Evolutionary conservation across 2,888 invertebrate genomes (phyloP).

Genomic region (Eudemis profundana): DNA sequence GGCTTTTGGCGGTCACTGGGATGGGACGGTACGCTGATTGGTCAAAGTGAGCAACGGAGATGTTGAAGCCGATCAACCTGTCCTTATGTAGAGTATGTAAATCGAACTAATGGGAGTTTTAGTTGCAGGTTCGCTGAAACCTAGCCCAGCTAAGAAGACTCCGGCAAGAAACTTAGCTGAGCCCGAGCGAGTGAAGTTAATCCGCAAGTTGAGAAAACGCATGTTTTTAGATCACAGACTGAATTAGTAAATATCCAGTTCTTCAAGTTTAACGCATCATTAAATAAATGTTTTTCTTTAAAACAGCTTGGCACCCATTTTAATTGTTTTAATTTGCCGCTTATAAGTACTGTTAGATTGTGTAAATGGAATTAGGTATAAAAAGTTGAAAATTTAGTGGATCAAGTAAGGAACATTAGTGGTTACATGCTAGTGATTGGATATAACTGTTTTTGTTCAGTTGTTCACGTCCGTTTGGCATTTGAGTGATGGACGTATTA

Average conservation of each 20-base stretch:
- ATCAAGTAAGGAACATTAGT: constrained; percentile 29
- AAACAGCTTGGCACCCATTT: background rate
- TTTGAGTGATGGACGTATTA: constrained; percentile 1
- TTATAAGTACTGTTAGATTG: constrained; percentile 13
- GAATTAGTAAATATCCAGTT: background rate
- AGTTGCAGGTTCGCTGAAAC: no score
- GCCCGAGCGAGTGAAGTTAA: no score
- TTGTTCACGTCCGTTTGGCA: constrained; percentile 3
- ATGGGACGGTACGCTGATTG: no score
- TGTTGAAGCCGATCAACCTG: no score
- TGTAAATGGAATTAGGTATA: constrained; percentile 28
- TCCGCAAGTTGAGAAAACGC: background rate
- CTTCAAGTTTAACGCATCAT: background rate
- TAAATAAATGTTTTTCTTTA: background rate
- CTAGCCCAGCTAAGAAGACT: no score
- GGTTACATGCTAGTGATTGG: constrained; percentile 21
- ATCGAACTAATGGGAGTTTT: no score
- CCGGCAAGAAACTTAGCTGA: no score
- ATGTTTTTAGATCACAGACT: background rate
- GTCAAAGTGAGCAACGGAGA: no score
- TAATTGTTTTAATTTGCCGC: constrained; percentile 5
- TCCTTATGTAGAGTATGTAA: no score
- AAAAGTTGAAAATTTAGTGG: constrained; percentile 38
- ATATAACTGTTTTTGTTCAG: constrained; percentile 14
- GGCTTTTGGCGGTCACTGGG: no score